phyloP scores from a whole-genome alignment of 2,113 vertebrate species.

The Albula glossodonta region DNA sequence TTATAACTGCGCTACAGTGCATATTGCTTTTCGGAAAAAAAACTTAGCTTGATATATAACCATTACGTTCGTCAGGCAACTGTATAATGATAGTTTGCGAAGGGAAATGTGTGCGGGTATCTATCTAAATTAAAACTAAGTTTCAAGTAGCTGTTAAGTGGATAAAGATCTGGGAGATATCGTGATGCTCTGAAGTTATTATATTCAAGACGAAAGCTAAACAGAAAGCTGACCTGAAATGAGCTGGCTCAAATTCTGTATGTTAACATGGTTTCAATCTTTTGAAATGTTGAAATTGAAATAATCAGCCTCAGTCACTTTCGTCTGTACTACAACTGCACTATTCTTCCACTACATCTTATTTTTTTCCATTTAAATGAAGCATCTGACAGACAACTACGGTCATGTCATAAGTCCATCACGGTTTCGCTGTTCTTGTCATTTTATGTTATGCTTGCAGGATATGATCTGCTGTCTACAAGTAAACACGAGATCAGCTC shows the following conservation, averaged over 20 bases:
- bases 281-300: background rate
- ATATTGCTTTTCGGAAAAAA: background rate
- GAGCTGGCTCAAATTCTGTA: too few relatives aligned
- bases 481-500: background rate
- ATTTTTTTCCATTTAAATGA: too few relatives aligned
- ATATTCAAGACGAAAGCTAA: background rate
- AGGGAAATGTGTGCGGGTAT: background rate
- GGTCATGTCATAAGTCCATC: background rate
- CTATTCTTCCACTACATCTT: background rate
- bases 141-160: background rate
- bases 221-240: background rate
- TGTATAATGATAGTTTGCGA: background rate
- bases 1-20: background rate
- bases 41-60: background rate
- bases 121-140: conserved; percentile 6
- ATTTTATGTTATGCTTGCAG: background rate
- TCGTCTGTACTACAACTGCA: background rate
- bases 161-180: background rate
- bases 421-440: background rate
- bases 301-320: background rate
- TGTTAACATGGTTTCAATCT: too few relatives aligned
- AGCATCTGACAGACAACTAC: background rate
- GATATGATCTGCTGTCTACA: background rate
- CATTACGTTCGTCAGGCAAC: background rate
- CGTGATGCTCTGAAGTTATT: background rate